These are phyloP conservation scores for Holothuria scabra DNA, from an alignment of 53 echinoderm and acorn worm species.

Conservation along the genomic window DNA sequence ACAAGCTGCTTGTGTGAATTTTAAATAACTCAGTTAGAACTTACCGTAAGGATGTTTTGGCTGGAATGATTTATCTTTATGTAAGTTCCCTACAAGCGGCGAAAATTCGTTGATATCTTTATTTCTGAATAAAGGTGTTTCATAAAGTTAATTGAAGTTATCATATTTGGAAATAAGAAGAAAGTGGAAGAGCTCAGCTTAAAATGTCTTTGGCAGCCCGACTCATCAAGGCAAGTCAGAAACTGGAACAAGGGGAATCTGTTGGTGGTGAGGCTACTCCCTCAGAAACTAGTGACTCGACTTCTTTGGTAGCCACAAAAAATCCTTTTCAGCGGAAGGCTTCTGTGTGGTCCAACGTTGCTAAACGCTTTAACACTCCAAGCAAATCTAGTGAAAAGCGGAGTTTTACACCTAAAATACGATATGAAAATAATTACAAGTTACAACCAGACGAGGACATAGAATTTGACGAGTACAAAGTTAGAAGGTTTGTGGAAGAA, in stretches of 20 bases:
- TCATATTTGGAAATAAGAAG: too few species aligned
- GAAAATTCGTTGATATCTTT: too few species aligned
- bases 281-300: conserved; percentile 56
- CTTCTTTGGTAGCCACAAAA: conserved; percentile 23
- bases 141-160: too few species aligned
- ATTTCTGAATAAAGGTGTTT: too few species aligned
- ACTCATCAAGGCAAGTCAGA: conserved; percentile 19
- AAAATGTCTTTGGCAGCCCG: conserved; percentile 45
- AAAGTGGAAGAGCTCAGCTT: too few species aligned
- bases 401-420: conserved; percentile 50
- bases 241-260: neutral
- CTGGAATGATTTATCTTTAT: too few species aligned
- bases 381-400: conserved; percentile 51
- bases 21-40: too few species aligned
- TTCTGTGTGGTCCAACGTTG: conserved; percentile 74
- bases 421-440: conserved; percentile 77
- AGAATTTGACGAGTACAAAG: conserved; percentile 57
- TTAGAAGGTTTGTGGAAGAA: conserved; percentile 63
- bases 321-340: conserved; percentile 34
- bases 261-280: conserved; percentile 48
- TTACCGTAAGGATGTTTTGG: too few species aligned
- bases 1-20: too few species aligned
- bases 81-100: too few species aligned
- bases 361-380: conserved; percentile 45
- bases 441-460: conserved; percentile 54